Evolutionary conservation across 2,888 invertebrate genomes (phyloP).

Genomic region (Herminia tarsipennalis): DNA sequence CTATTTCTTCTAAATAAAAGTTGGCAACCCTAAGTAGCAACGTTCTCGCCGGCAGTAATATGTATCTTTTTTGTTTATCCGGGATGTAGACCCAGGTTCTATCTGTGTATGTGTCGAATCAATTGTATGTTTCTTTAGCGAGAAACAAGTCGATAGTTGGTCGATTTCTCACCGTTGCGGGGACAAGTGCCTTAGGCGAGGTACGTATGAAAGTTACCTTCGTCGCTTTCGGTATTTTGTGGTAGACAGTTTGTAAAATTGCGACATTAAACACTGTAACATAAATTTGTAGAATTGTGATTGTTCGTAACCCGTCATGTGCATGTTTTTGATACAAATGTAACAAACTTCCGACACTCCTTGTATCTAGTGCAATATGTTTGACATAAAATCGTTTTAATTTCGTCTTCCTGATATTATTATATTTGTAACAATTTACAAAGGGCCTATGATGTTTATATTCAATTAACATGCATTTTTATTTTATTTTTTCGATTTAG

Average conservation of each 20-base stretch:
- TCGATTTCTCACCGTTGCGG: no score
- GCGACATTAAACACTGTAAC: not conserved
- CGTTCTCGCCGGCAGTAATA: no score
- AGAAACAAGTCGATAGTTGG: no score
- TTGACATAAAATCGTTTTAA: constrained; percentile 46
- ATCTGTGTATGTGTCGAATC: no score
- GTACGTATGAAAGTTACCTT: no score
- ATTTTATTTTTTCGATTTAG: constrained; percentile 47
- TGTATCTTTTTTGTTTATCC: no score
- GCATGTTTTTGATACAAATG: constrained; percentile 27
- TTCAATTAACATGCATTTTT: constrained; percentile 63
- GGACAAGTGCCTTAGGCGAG: no score
- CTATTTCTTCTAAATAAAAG: no score
- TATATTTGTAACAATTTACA: constrained; percentile 56
- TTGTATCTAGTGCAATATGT: constrained; percentile 54
- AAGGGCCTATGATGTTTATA: constrained; percentile 60
- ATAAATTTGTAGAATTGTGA: constrained; percentile 1
- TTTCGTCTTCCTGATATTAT: constrained; percentile 61
- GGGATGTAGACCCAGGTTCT: no score
- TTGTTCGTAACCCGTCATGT: constrained; percentile 6
- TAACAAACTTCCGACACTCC: constrained; percentile 19
- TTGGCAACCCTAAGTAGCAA: no score
- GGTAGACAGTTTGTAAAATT: not conserved
- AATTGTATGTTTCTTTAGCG: no score
- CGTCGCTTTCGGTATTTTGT: not conserved